These are phyloP conservation scores for Anoplopoma fimbria DNA, from an alignment of 2,113 vertebrate genomes.

Conservation along the genomic window DNA sequence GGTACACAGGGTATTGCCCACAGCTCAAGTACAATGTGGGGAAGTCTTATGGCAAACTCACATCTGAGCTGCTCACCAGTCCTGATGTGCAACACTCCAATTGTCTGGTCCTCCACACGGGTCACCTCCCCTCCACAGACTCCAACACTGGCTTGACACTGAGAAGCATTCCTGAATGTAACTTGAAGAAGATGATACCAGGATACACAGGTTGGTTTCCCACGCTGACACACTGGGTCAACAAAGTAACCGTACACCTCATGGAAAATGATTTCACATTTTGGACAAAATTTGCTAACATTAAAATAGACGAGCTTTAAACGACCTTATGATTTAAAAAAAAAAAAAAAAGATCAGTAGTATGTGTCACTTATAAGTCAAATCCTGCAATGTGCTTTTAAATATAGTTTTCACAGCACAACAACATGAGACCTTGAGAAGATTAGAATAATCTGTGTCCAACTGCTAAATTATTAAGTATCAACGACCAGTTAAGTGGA, in stretches of 20 bases:
- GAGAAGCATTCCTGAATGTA: conserved; percentile 43
- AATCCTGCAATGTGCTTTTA: not conserved
- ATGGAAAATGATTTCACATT: not conserved
- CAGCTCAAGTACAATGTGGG: conserved; percentile 83
- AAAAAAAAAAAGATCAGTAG: too few species aligned
- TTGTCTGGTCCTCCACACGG: conserved; percentile 73
- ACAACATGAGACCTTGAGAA: not conserved
- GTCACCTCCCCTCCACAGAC: conserved; percentile 34
- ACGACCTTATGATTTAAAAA: too few species aligned
- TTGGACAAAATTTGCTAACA: not conserved
- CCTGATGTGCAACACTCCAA: conserved; percentile 67
- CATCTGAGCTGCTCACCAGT: conserved; percentile 75
- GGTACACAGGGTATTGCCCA: conserved; percentile 86
- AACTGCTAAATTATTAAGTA: conserved; percentile 31
- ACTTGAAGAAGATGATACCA: conserved; percentile 77
- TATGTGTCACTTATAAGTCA: not conserved
- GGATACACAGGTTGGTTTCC: conserved; percentile 85
- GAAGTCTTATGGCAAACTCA: conserved; percentile 81
- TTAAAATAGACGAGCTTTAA: not conserved
- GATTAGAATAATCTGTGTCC: conserved; percentile 6
- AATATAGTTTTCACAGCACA: not conserved
- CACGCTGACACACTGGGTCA: not conserved
- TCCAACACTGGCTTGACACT: not conserved
- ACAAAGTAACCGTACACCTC: conserved; percentile 22
- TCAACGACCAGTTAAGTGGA: not conserved